Evolutionary conservation across 2,113 vertebrate species (phyloP), one percentile per base, ranked within the genome.

Genomic region (Romanogobio albipinnatus): DNA sequence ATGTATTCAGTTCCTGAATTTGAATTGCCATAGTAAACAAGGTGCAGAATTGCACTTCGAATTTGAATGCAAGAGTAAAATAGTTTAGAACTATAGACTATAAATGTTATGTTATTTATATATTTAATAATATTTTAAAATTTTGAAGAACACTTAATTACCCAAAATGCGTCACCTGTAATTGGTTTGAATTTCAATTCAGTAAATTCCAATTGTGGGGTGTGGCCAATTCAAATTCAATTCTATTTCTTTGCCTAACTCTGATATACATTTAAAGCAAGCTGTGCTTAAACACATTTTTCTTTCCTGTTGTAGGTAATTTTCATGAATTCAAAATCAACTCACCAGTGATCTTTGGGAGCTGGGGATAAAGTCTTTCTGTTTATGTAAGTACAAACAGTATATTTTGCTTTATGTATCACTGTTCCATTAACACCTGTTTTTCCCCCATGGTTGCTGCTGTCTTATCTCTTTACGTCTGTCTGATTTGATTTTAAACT

Each of bases 281-380:
- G 62, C 29, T 33, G 33, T 66, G 64, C 64, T 36, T 68, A 68
- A 66, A 70, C 14, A 2, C 87, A 9, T 36, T 68, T 24, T 76
- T 59, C 87, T 24, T 78, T 5, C 4, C 88, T 56, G 29, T 96
- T 96, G 89, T 92, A 99, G 97, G 93, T 97, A 94, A 96, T 91
- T 97, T 99, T 96, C 97, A 99, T 99, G 97, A 98, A 95, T 97
- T 97, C 96, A 96, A 96, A 95, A 96, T 94, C 95, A 93, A 94
- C 91, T 93, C 91, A 95, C 91, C 96, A 97, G 96, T 98, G 96
- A 99, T 96, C 93, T 94, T 96, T 97, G 97, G 96, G 95, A 96
- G 94, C 95, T 95, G 96, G 96, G 95, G 95, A 95, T 96, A 93
- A 94, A 94, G 94, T 95, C 93, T 94, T 96, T 94, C 94, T 95